Base-by-base conservation (phyloP, 35 echinoderm and acorn worm genomes). In the Holothuria glaberrima region DNA sequence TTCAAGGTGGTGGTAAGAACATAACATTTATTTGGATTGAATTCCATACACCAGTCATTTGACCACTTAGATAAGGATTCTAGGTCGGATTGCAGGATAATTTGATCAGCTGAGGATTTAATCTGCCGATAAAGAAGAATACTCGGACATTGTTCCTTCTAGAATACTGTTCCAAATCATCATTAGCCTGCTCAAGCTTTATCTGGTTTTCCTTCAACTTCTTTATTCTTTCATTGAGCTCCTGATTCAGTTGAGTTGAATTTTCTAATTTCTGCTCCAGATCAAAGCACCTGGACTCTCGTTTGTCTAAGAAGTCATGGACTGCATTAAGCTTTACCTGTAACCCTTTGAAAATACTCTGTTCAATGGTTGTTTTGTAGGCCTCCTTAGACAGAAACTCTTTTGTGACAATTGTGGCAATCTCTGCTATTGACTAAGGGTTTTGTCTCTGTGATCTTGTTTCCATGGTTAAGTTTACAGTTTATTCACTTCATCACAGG, bases 341-440 rank as follows among this genome's bases (percentile, higher is more conserved):
- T n/a, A n/a, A n/a, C n/a, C 16, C 58, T 61, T 61, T 61, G 58
- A 61, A n/a, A 61, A 61, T n/a, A 59, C 58, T 61, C 58, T 61
- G 58, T 61, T 61, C 58, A 61, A 61, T 3, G 58, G n/a, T 61
- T 61, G 58, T 61, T 61, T 61, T 61, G 58, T 18, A 61, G 16
- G 58, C 0, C 58, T 61, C 58, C 58, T 61, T 61, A n/a, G 58
- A 61, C n/a, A 61, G 3, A 61, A 61, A n/a, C 58, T 61, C 58
- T 61, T 61, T n/a, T 61, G 58, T 61, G 3, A 0, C 58, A 61
- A 59, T 59, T 61, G 58, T 61, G 58, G 58, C 58, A 61, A 61
- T 61, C 58, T 61, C 58, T 61, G 58, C 58, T 61, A 61, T 61
- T 61, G 58, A 61, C 58, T 61, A 14, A 61, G 58, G n/a, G 58